Conservation (phyloP, 2,797 vertebrate species). For the Sebastes elongatus region DNA sequence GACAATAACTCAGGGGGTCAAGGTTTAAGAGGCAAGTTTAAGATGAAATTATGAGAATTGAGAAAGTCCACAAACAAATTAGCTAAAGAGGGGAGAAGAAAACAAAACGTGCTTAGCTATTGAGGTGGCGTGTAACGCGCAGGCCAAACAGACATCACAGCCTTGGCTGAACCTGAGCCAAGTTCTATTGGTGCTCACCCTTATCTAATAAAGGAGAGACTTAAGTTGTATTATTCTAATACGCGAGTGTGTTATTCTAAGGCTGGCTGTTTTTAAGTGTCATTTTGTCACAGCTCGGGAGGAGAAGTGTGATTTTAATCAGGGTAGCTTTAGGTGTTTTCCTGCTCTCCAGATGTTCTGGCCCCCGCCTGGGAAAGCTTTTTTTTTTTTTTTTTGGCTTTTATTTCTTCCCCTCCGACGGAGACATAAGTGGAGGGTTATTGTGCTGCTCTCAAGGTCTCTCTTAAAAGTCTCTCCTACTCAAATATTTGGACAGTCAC, state of each 20-base stretch:
- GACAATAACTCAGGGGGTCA: slow-evolving; percentile 88
- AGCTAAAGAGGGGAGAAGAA: slow-evolving; percentile 72
- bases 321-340: slow-evolving; percentile 75
- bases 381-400: slow-evolving; percentile 13
- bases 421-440: slow-evolving; percentile 78
- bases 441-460: slow-evolving; percentile 76
- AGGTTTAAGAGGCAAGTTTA: slow-evolving; percentile 88
- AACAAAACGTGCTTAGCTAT: slow-evolving; percentile 51
- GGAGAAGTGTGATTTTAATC: slow-evolving; percentile 80
- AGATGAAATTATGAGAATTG: slow-evolving; percentile 90
- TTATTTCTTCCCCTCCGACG: slow-evolving; percentile 58
- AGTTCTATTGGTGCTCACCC: slow-evolving; percentile 57
- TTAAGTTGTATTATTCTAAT: slow-evolving; percentile 76
- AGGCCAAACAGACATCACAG: slow-evolving; percentile 84
- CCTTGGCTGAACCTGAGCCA: slow-evolving; percentile 58
- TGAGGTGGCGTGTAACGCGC: slow-evolving; percentile 74
- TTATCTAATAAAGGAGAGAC: slow-evolving; percentile 76
- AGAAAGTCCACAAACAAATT: slow-evolving; percentile 92
- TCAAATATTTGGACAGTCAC: slow-evolving; percentile 83
- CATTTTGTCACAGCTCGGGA: slow-evolving; percentile 72
- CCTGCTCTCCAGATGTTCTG: slow-evolving; percentile 78
- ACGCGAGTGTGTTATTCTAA: slow-evolving; percentile 70
- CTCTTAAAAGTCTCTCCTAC: slow-evolving; percentile 77
- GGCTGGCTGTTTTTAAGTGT: slow-evolving; percentile 68
- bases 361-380: slow-evolving; percentile 32